phyloP scores from a whole-genome alignment of 2,888 invertebrate species.

The Aspidapion aeneum region DNA sequence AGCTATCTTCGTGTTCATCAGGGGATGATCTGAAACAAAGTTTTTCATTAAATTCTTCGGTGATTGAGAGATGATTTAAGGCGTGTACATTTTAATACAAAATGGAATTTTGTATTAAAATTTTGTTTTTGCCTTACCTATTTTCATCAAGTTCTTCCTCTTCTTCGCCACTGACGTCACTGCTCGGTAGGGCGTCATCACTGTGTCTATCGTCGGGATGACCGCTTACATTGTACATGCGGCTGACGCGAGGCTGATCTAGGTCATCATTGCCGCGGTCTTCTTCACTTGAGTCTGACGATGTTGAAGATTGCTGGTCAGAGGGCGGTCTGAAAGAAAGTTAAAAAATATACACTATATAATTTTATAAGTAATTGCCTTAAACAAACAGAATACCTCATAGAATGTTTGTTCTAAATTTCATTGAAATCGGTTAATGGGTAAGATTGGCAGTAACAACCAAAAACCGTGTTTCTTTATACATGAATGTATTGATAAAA shows the following conservation, averaged over 20 bases:
- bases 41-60: neutral
- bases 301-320: slow-evolving; percentile 10
- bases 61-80: too few relatives aligned
- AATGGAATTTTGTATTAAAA: neutral
- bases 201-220: slow-evolving; percentile 37
- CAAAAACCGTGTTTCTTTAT: too few relatives aligned
- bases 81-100: too few relatives aligned
- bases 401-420: too few relatives aligned
- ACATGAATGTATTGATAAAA: too few relatives aligned
- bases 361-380: too few relatives aligned
- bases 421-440: too few relatives aligned
- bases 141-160: slow-evolving; percentile 25
- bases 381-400: too few relatives aligned
- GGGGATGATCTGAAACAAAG: slow-evolving; percentile 24
- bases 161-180: slow-evolving; percentile 42
- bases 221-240: slow-evolving; percentile 43
- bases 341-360: too few relatives aligned
- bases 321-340: neutral
- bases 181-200: slow-evolving; percentile 44
- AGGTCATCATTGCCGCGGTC: slow-evolving; percentile 41
- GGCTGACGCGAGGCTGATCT: slow-evolving; percentile 44
- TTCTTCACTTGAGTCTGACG: slow-evolving; percentile 21
- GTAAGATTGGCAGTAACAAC: too few relatives aligned
- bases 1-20: slow-evolving; percentile 33
- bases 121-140: neutral